Conservation (phyloP, 2,113 vertebrate species). For the Oryzias melastigma region DNA sequence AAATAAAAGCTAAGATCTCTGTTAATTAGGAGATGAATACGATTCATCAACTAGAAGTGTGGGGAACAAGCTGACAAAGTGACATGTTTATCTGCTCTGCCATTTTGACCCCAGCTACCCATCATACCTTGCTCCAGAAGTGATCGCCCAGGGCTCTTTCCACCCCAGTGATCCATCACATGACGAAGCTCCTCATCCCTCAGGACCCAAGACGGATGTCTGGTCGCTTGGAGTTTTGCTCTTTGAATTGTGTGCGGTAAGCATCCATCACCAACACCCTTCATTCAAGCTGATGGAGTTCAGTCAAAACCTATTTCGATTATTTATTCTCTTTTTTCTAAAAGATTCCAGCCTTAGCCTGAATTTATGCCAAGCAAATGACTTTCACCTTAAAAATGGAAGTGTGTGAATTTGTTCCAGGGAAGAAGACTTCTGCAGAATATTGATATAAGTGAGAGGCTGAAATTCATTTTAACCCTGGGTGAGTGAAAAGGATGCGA, state of each 20-base stretch:
- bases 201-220: slow-evolving; percentile 92
- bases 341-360: not conserved
- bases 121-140: slow-evolving; percentile 95
- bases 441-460: slow-evolving; percentile 87
- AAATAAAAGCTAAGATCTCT: not conserved
- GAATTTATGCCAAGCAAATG: not conserved
- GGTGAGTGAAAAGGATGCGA: slow-evolving; percentile 76
- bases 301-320: too few relatives aligned
- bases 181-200: slow-evolving; percentile 82
- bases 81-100: slow-evolving; percentile 19
- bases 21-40: not conserved
- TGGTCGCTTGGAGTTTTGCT: slow-evolving; percentile 96
- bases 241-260: slow-evolving; percentile 93
- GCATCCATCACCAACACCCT: slow-evolving; percentile 51
- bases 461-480: slow-evolving; percentile 91
- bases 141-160: slow-evolving; percentile 88
- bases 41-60: not conserved
- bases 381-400: slow-evolving; percentile 1
- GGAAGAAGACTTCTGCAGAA: slow-evolving; percentile 92
- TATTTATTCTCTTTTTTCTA: too few relatives aligned
- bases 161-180: slow-evolving; percentile 81
- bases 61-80: slow-evolving; percentile 7
- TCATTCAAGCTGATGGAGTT: not conserved
- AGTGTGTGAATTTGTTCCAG: slow-evolving; percentile 63
- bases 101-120: slow-evolving; percentile 82